Percentiles rank a stretch among this genome's conserved stretches.
phyloP scores from a whole-genome alignment of 1,140 invertebrate species.

The Steinernema feltiae region DNA sequence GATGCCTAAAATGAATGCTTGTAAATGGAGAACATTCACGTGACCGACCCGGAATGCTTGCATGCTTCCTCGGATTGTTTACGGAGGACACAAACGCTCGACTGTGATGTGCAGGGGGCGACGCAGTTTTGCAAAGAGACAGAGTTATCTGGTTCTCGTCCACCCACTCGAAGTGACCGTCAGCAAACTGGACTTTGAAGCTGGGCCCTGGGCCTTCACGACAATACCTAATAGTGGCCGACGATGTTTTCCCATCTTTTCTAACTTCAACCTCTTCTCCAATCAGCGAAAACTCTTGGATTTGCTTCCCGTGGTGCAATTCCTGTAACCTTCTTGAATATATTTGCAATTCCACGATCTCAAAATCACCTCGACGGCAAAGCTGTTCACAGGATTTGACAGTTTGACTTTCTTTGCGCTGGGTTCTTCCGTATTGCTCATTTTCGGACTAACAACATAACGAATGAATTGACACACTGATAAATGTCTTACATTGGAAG shows the following conservation, averaged over 20 bases:
- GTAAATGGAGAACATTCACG: too few relatives aligned
- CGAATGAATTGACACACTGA: not conserved
- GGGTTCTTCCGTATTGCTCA: not conserved
- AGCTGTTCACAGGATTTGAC: not conserved
- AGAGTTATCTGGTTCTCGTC: not conserved
- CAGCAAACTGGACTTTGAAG: not conserved
- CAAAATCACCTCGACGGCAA: not conserved
- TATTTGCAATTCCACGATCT: not conserved
- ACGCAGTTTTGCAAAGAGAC: not conserved
- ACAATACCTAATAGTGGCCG: not conserved
- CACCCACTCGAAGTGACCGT: slow-evolving; percentile 5
- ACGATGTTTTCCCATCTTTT: not conserved
- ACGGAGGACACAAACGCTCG: too few relatives aligned
- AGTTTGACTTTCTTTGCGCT: not conserved
- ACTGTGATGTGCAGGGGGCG: too few relatives aligned
- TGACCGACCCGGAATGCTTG: too few relatives aligned
- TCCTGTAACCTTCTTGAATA: not conserved
- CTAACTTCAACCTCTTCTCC: not conserved
- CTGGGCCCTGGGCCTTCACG: not conserved
- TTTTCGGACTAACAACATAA: not conserved
- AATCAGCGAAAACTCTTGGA: not conserved
- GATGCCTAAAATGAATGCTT: not conserved
- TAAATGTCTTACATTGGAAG: not conserved
- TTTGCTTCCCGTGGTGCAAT: not conserved
- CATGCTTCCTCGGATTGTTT: too few relatives aligned